These are phyloP conservation scores for Philopedon plagiatum DNA, from an alignment of 2,888 invertebrate species.

Conservation along the genomic window DNA sequence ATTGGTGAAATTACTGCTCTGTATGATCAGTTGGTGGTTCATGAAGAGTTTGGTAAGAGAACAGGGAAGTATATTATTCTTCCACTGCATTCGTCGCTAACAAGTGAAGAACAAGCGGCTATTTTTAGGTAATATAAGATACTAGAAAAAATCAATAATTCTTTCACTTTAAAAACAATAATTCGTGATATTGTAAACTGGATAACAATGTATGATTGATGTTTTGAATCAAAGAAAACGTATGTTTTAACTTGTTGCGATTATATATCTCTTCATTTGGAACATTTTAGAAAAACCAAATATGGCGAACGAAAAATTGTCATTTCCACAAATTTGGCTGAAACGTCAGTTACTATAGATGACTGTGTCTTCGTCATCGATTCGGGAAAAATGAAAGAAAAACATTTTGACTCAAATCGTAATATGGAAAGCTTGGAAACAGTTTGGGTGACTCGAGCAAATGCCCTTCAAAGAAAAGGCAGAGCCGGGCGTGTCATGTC, in stretches of 20 bases:
- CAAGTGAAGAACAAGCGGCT: conserved; percentile 86
- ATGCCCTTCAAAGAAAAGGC: conserved; percentile 90
- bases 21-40: conserved; percentile 78
- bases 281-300: conserved; percentile 73
- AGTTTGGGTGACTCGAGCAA: conserved; percentile 92
- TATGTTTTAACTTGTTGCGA: too few relatives aligned
- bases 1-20: conserved; percentile 83
- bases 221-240: too few relatives aligned
- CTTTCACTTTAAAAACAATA: too few relatives aligned
- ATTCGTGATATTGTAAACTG: too few relatives aligned
- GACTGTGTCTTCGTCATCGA: conserved; percentile 97
- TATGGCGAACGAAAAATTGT: conserved; percentile 87
- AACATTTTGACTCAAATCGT: conserved; percentile 83
- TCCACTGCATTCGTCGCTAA: conserved; percentile 89
- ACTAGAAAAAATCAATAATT: too few relatives aligned
- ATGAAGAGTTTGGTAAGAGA: conserved; percentile 76
- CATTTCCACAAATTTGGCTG: conserved; percentile 93
- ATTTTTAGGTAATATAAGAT: conserved; percentile 73
- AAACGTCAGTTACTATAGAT: conserved; percentile 96
- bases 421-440: conserved; percentile 91
- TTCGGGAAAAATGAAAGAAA: conserved; percentile 93
- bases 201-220: too few relatives aligned
- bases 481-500: conserved; percentile 92
- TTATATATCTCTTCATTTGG: neutral
- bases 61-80: conserved; percentile 79